Base-by-base conservation (phyloP, 2,113 vertebrate genomes). In the Acanthisitta chloris region DNA sequence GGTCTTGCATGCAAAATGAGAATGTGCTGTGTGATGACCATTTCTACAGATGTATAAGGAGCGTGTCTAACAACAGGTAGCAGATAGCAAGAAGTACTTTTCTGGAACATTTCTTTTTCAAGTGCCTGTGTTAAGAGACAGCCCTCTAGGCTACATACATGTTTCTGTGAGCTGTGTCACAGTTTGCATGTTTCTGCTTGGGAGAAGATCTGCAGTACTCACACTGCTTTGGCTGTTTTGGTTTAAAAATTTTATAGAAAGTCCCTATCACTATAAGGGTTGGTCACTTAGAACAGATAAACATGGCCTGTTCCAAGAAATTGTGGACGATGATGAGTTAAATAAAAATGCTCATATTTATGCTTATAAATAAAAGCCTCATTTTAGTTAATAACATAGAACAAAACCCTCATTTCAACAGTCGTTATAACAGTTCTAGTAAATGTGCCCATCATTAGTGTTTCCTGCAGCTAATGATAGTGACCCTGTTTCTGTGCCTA, bases 1-100 rank as follows among this genome's bases (percentile, higher is more conserved):
- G 70, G 52, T 55, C 78, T 91, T 85, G 81, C 74, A 25, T 90
- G 84, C 81, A 92, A 87, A 94, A 87, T 85, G 70, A 72, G 43
- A 51, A 66, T 40, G 55, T 67, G 69, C 70, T 74, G 57, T 42
- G 46, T 69, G 67, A 29, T 3, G 6, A 1, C 43, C 0, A 0
- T 71, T 88, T 59, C 67, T 64, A 14, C 57, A 64, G 70, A 58
- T 11, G 31, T 11, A 12, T 23, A 14, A 12, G n/a, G 48, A 67
- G 31, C 42, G 33, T 16, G 74, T 40, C 58, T 55, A 70, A 62
- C 25, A 73, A 25, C 57, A 62, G 65, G 61, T 62, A 85, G 52
- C 66, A 72, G 38, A 38, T 14, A 38, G 29, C 38, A 86, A 13
- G 12, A 61, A 88, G 49, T 71, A n/a, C 45, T 77, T 54, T 77